Conservation (phyloP, 2,113 vertebrate genomes). For the Xyliphius kryptos region DNA sequence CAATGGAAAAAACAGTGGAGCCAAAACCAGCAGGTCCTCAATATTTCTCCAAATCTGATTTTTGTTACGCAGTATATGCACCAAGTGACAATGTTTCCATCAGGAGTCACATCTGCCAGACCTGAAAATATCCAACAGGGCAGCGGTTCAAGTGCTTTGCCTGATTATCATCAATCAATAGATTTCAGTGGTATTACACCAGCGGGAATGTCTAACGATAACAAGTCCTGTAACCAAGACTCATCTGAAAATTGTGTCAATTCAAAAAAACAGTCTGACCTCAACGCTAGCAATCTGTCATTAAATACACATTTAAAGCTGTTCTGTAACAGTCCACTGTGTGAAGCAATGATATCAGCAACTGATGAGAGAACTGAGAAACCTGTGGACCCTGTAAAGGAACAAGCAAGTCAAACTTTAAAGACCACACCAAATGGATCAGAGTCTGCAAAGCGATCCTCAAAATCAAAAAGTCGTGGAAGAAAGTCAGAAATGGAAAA, state of each 20-base stretch:
- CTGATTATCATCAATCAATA: slow-evolving; percentile 11
- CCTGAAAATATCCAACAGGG: slow-evolving; percentile 2
- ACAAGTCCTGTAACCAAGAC: slow-evolving; percentile 4
- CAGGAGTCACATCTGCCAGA: slow-evolving; percentile 1
- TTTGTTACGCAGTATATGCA: slow-evolving; percentile 23
- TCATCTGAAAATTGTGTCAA: neutral
- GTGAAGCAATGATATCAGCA: neutral
- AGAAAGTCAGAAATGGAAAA: neutral
- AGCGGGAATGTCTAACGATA: neutral
- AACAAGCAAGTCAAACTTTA: neutral
- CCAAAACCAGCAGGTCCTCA: slow-evolving; percentile 25
- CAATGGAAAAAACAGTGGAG: slow-evolving; percentile 54
- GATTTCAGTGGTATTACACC: neutral
- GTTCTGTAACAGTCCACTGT: neutral
- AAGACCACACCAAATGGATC: neutral
- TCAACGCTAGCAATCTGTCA: neutral
- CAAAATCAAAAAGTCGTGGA: neutral
- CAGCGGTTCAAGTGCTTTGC: slow-evolving; percentile 1
- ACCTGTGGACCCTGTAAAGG: neutral
- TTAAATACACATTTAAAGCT: slow-evolving; percentile 8
- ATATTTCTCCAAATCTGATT: slow-evolving; percentile 23
- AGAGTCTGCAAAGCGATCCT: neutral
- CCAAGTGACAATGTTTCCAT: slow-evolving; percentile 7
- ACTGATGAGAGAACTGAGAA: neutral
- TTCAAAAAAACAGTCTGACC: slow-evolving; percentile 7